Evolutionary conservation across 1,140 invertebrate genomes (phyloP).

Genomic region (Rhizoglyphus robini): DNA sequence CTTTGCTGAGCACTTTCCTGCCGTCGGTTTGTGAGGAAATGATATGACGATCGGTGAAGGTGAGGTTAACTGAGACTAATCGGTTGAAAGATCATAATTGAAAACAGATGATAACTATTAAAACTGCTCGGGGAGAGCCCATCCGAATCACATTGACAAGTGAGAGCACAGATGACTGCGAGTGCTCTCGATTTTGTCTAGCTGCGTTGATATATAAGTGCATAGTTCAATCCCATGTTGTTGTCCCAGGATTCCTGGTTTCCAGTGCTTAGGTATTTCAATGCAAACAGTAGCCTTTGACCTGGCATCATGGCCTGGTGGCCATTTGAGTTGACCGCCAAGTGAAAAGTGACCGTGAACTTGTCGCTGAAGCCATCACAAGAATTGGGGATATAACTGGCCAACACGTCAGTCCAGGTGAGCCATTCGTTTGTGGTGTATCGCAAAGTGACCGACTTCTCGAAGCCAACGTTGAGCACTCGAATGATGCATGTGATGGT

Average conservation of each 20-base stretch:
- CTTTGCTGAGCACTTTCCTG: no score
- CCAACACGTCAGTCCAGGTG: constrained; percentile 56
- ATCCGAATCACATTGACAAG: no score
- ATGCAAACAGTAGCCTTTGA: constrained; percentile 60
- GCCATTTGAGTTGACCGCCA: constrained; percentile 13
- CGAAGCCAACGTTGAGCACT: constrained; percentile 75
- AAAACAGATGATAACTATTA: no score
- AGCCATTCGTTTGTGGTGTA: constrained; percentile 75
- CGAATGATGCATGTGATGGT: constrained; percentile 71
- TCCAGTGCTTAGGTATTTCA: constrained; percentile 64
- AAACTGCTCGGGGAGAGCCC: no score
- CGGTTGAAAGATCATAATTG: no score
- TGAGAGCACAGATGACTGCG: no score
- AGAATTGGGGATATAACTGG: constrained; percentile 68
- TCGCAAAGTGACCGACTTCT: constrained; percentile 73
- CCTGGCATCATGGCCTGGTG: constrained; percentile 34
- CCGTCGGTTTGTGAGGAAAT: no score
- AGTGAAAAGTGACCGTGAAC: constrained; percentile 59
- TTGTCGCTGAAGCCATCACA: constrained; percentile 80
- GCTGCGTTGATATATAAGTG: constrained; percentile 37
- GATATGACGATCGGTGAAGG: no score
- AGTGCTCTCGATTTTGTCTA: no score
- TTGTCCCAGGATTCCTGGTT: constrained; percentile 73
- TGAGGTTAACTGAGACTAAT: no score
- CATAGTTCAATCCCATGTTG: constrained; percentile 68